Evolutionary conservation across 2,888 invertebrate species (phyloP), one percentile per base, ranked within the genome.

Genomic region (Thera britannica): DNA sequence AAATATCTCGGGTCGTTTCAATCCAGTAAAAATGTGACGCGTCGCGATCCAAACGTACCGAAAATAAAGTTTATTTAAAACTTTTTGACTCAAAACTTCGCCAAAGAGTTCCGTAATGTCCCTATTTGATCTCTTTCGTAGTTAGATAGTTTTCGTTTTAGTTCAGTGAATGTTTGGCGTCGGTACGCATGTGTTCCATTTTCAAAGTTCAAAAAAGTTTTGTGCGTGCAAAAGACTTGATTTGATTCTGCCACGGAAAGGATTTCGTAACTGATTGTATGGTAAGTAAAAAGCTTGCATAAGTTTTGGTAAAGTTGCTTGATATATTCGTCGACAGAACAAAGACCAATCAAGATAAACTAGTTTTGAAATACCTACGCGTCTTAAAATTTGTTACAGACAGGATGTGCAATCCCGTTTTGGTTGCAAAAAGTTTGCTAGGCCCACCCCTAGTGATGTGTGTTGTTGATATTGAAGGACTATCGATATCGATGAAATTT

Each of bases 21-120:
- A 63, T 57, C 81, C 89, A 93, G 92, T 93, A 83, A 84, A 87
- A 88, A 87, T 81, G 85, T 83, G 87, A 83, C 87, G 89, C 87
- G 81, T 72, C 73, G 79, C 72, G 70, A 72, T 71, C 66, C 77
- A 82, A 77, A 83, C 87, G 85, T 82, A 81, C 79, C 68, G 49
- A 68, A 54, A 34, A 74, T 63, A 70, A 66, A 75, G 69, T 75
- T 74, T 72, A 55, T 58, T 63, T 54, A 59, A 23, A 75, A 75
- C 70, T 71, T 79, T 72, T 78, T 77, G 63, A 75, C 73, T 79
- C 68, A 75, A 77, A 78, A 67, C 65, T 69, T 63, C 65, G 69
- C 36, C 71, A 62, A 65, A 66, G 61, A 66, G 58, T 68, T 65
- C 36, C 1, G 8, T 46, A 12, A 49, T 12, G n/a, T 12, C 12